Base-by-base conservation (phyloP, 2,888 invertebrate genomes). In the Theodoxus fluviatilis region DNA sequence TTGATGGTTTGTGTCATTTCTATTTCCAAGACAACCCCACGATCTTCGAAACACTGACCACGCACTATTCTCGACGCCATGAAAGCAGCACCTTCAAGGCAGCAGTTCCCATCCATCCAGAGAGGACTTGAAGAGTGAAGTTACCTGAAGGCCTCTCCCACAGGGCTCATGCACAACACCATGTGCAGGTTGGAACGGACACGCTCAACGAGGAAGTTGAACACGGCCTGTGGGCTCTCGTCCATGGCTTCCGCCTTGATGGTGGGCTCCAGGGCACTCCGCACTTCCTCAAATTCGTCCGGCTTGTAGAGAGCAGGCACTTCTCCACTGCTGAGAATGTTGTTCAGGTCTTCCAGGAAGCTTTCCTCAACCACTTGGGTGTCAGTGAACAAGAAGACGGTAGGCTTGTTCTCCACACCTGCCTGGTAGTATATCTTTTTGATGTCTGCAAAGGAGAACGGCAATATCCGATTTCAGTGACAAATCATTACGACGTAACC, bases 261-360 rank as follows among this genome's bases (percentile, higher is more conserved):
- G 33, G 75, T 80, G 59, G 86, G 84, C 66, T 80, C 72, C 76
- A 87, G 79, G 68, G 83, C 84, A 76, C 75, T 85, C 70, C 83
- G 80, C 71, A 87, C 93, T 82, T 95, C 94, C 84, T 95, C 95
- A 88, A 95, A 93, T 86, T 96, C 95, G 76, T 95, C 95, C 0
- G 91, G 85, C 83, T 94, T 94, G 84, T 92, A 95, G n/a, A 96
- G 89, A 87, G 94, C 95, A 3, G 94, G 91, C 71, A 96, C 92
- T 87, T 95, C 95, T 0, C 95, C 95, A 74, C 93, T 93, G 84
- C 94, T 94, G 71, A 96, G 89, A 86, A 96, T 90, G 83, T 94
- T 95, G 87, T 95, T 95, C 71, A 96, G 91, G 77, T 95, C 93
- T 88, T 95, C 95, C 0, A 95, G 90, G 86, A 95, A 95, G 12